Percentiles rank a stretch among this genome's conserved stretches.
Evolutionary conservation across 2,888 invertebrate genomes (phyloP).

Genomic region (Epiperipatus broadwayi): DNA sequence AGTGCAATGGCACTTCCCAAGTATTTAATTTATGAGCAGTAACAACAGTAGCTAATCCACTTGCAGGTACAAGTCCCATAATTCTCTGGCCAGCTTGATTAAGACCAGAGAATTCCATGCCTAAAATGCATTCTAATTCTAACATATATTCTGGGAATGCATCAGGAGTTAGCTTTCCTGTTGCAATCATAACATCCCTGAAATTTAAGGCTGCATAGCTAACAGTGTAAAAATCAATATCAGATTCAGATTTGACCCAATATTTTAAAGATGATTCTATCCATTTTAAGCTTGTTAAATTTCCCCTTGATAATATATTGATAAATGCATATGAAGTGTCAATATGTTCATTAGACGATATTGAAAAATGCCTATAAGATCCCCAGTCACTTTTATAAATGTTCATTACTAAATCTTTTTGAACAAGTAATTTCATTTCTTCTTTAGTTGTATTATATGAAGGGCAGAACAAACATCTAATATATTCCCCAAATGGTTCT

Average conservation of each 20-base stretch:
- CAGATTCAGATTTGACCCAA: conserved; percentile 3
- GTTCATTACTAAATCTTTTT: too few species aligned
- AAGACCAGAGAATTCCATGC: conserved; percentile 78
- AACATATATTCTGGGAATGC: conserved; percentile 34
- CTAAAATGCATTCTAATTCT: conserved; percentile 87
- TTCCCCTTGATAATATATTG: too few species aligned
- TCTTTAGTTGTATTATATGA: too few species aligned
- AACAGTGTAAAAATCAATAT: conserved; percentile 19
- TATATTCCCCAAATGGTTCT: conserved; percentile 60
- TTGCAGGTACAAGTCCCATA: conserved; percentile 80
- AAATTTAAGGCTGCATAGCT: conserved; percentile 33
- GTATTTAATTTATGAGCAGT: conserved; percentile 57
- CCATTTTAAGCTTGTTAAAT: conserved; percentile 13
- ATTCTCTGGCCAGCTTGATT: conserved; percentile 51
- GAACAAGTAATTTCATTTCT: too few species aligned
- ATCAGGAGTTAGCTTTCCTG: conserved; percentile 35
- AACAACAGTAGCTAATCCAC: conserved; percentile 71
- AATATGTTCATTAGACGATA: too few species aligned
- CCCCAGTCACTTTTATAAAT: too few species aligned
- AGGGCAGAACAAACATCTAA: conserved; percentile 36
- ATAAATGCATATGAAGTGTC: too few species aligned
- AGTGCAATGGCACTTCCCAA: conserved; percentile 67
- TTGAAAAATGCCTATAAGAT: too few species aligned
- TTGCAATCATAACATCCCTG: conserved; percentile 36
- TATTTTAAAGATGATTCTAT: conserved; percentile 6